Base-by-base conservation (phyloP, 2,888 invertebrate species). In the Catocala fraxini region DNA sequence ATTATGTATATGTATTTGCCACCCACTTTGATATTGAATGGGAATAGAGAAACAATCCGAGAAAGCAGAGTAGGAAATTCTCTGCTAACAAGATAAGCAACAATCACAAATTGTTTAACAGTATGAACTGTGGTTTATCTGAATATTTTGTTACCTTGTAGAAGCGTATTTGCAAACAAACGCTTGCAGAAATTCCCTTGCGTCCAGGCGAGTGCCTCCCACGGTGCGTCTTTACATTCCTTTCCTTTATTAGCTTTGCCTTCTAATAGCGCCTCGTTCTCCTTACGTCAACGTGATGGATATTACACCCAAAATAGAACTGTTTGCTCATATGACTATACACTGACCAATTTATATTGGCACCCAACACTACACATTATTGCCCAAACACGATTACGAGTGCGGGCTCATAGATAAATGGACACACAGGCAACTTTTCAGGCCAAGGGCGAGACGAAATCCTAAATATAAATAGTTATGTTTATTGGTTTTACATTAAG, bases 371-470 rank as follows among this genome's bases (percentile, higher is more conserved):
- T 56, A 33, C 51, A 55, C 11, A 54, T 61, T 59, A 59, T 58
- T 49, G 56, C 51, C 42, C 12, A 59, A 65, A 70, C 46, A 12
- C 35, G 55, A 63, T 61, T 59, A 69, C 10, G 48, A 46, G 35
- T 42, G 65, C 51, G 5, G 61, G 74, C 58, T 78, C 78, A 54
- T 49, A 59, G 57, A 64, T 65, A 59, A 69, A 69, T 76, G 77
- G 71, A 15, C 48, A 54, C 43, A 25, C 51, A 57, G 57, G 56
- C 34, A 63, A 56, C 59, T 73, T 77, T 79, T 70, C 71, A 68
- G 78, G 81, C 76, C 83, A 83, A 80, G 83, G 83, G 42, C 71
- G 53, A 63, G 51, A 60, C 62, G 39, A 51, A 66, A 71, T 48
- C 56, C 51, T 62, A 62, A 66, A 73, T 68, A 74, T 65, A 77